These are phyloP conservation scores for Doryteuthis pealeii DNA, from an alignment of 1,140 invertebrate genomes.

Conservation along the genomic window DNA sequence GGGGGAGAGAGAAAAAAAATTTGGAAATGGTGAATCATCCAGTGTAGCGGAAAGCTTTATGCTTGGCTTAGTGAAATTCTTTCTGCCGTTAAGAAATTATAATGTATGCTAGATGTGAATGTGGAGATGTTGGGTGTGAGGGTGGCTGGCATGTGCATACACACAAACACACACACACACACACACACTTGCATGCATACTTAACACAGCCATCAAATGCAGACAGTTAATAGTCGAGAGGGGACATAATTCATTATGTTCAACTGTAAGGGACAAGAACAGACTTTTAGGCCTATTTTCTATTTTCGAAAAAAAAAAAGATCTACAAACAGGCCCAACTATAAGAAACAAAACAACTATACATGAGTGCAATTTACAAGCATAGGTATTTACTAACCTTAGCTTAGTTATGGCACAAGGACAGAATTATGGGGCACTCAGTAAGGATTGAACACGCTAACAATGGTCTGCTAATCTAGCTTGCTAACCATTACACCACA, in stretches of 20 bases:
- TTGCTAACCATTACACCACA: too few relatives aligned
- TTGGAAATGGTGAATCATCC: background rate
- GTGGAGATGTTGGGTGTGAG: background rate
- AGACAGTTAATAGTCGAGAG: conserved; percentile 5
- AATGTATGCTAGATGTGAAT: conserved; percentile 5
- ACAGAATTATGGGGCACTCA: too few relatives aligned
- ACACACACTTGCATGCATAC: background rate
- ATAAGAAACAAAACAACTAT: too few relatives aligned
- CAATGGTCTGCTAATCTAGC: too few relatives aligned
- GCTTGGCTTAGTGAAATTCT: conserved; percentile 8
- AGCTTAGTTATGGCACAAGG: too few relatives aligned
- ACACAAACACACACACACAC: too few relatives aligned
- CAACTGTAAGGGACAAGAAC: conserved; percentile 4
- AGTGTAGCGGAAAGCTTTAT: conserved; percentile 6
- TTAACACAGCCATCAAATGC: background rate
- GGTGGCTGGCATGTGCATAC: background rate
- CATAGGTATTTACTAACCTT: too few relatives aligned
- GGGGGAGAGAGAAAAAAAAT: background rate
- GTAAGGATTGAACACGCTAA: too few relatives aligned
- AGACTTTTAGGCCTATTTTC: background rate
- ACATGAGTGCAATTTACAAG: too few relatives aligned
- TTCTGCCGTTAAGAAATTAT: conserved; percentile 7
- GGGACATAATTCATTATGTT: background rate
- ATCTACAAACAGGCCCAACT: too few relatives aligned
- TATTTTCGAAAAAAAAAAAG: background rate